Conservation (phyloP, 2,888 invertebrate genomes). For the Hydrotaea cyrtoneurina region DNA sequence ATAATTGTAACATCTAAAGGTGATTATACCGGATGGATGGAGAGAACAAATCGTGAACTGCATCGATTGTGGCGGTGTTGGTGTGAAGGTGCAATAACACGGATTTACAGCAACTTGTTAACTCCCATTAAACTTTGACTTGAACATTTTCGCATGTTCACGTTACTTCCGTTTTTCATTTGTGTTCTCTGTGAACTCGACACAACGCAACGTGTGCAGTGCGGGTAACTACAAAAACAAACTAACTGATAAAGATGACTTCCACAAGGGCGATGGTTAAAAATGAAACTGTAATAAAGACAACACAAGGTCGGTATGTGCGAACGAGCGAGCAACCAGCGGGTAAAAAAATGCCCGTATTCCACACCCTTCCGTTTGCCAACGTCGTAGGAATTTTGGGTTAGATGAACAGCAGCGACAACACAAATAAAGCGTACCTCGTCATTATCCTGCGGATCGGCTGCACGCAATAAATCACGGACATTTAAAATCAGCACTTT, state of each 20-base stretch:
- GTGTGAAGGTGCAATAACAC: not conserved
- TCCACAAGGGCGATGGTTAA: slow-evolving; percentile 14
- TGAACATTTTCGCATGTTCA: not conserved
- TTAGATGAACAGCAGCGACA: not conserved
- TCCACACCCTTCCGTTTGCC: not conserved
- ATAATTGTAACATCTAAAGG: not conserved
- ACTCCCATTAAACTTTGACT: slow-evolving; percentile 6
- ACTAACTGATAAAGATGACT: slow-evolving; percentile 24
- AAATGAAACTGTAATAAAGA: slow-evolving; percentile 24
- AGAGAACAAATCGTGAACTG: not conserved
- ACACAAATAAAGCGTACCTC: slow-evolving; percentile 55
- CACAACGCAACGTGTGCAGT: not conserved
- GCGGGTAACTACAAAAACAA: not conserved
- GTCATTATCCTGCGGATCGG: slow-evolving; percentile 70
- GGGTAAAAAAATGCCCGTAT: not conserved
- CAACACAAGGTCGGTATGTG: not conserved
- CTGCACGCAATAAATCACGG: slow-evolving; percentile 77
- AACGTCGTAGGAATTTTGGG: not conserved
- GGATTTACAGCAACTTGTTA: not conserved
- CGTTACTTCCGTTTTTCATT: not conserved
- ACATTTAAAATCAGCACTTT: slow-evolving; percentile 80
- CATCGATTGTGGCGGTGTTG: not conserved
- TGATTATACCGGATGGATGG: not conserved
- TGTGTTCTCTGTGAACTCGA: not conserved
- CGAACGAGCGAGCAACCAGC: too few species aligned